Conservation (phyloP, 2,888 invertebrate species). For the Drosophila mimica region DNA sequence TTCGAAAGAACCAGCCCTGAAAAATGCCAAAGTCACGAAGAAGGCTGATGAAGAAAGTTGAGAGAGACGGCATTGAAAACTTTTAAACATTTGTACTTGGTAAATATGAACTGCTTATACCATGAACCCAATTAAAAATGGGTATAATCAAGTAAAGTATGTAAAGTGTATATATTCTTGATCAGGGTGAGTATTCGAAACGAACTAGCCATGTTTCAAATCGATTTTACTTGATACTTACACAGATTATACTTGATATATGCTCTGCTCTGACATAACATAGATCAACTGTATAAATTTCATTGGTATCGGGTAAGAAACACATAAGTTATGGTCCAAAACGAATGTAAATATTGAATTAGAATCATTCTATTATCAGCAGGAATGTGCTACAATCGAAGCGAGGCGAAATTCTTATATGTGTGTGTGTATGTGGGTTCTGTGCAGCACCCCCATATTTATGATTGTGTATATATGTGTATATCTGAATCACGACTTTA, state of each 20-base stretch:
- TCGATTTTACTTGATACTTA: neutral
- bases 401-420: neutral
- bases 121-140: neutral
- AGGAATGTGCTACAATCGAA: neutral
- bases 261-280: neutral
- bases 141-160: neutral
- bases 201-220: neutral
- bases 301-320: neutral
- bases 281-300: neutral
- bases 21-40: constrained; percentile 44
- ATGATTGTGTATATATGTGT: neutral
- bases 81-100: constrained; percentile 69
- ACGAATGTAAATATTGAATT: neutral
- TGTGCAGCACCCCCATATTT: neutral
- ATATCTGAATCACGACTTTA: neutral
- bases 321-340: neutral
- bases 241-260: neutral
- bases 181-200: neutral
- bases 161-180: neutral
- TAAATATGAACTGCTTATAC: constrained; percentile 35
- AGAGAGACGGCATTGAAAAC: constrained; percentile 69
- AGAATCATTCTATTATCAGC: neutral
- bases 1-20: constrained; percentile 4
- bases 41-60: constrained; percentile 59
- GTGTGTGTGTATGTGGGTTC: neutral